A percentile compares a stretch with the other conserved stretches of the same genome.
Conservation (phyloP, 1,140 invertebrate species). For the Linepithema humile region DNA sequence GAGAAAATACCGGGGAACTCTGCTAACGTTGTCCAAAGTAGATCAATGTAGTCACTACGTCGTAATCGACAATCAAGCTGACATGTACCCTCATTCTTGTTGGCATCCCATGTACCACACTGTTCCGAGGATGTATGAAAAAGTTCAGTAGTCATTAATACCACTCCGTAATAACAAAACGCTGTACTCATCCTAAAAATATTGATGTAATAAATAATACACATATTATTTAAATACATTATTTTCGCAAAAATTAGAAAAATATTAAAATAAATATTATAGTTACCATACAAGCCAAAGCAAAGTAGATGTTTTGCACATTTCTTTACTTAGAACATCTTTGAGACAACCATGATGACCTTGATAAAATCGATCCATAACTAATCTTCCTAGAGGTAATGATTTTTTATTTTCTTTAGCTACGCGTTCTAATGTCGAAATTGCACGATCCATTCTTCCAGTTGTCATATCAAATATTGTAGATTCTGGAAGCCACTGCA, state of each 20-base stretch:
- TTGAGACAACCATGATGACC: slow-evolving; percentile 88
- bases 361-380: slow-evolving; percentile 89
- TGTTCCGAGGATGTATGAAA: slow-evolving; percentile 89
- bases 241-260: neutral
- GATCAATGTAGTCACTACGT: slow-evolving; percentile 95
- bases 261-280: neutral
- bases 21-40: slow-evolving; percentile 97
- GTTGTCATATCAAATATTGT: slow-evolving; percentile 94
- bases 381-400: slow-evolving; percentile 94
- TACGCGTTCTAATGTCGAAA: slow-evolving; percentile 93
- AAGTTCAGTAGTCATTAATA: slow-evolving; percentile 97
- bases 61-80: slow-evolving; percentile 89
- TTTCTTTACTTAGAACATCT: slow-evolving; percentile 92
- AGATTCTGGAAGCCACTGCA: slow-evolving; percentile 96
- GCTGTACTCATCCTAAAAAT: slow-evolving; percentile 94
- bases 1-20: slow-evolving; percentile 98
- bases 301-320: slow-evolving; percentile 92
- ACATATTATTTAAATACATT: neutral
- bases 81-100: slow-evolving; percentile 78
- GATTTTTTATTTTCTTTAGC: slow-evolving; percentile 95
- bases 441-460: slow-evolving; percentile 93
- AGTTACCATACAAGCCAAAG: slow-evolving; percentile 97
- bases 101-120: slow-evolving; percentile 77
- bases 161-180: slow-evolving; percentile 98
- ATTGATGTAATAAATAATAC: neutral